Percentiles rank a stretch among this genome's conserved stretches.
Evolutionary conservation across 2,888 invertebrate species (phyloP).

Genomic region (Tortricodes alternella): DNA sequence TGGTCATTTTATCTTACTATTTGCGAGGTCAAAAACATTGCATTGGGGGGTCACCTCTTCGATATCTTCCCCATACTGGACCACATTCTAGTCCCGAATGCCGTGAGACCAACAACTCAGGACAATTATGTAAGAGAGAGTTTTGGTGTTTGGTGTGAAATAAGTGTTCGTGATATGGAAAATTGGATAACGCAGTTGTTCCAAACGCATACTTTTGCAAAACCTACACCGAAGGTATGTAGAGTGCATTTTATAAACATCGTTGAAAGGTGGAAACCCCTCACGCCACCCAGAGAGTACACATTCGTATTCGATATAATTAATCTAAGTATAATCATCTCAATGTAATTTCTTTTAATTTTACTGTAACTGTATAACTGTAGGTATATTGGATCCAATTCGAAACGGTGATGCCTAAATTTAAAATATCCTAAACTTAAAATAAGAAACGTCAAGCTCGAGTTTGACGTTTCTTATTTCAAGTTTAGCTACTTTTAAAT

Average conservation of each 20-base stretch:
- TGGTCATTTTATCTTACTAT: slow-evolving; percentile 72
- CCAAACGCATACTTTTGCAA: slow-evolving; percentile 65
- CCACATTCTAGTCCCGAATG: slow-evolving; percentile 62
- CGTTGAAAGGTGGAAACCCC: no score
- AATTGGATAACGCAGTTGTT: slow-evolving; percentile 78
- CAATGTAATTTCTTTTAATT: no score
- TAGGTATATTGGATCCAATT: no score
- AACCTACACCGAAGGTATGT: slow-evolving; percentile 71
- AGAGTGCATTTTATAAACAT: neutral
- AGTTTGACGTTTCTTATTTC: no score
- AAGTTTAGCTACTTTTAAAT: no score
- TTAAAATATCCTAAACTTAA: no score
- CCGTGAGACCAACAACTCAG: slow-evolving; percentile 64
- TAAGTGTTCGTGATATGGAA: slow-evolving; percentile 53
- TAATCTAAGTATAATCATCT: no score
- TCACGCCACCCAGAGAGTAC: no score
- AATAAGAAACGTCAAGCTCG: no score
- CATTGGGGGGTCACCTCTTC: slow-evolving; percentile 71
- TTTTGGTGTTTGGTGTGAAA: slow-evolving; percentile 9
- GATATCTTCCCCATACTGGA: slow-evolving; percentile 65
- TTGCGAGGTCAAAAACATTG: slow-evolving; percentile 60
- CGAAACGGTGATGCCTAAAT: no score
- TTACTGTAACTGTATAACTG: no score
- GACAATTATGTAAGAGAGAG: neutral
- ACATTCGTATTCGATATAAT: no score